A percentile compares a stretch with the other conserved stretches of the same genome.
phyloP scores from a whole-genome alignment of 2,113 vertebrate species.

The Donacobius atricapilla region DNA sequence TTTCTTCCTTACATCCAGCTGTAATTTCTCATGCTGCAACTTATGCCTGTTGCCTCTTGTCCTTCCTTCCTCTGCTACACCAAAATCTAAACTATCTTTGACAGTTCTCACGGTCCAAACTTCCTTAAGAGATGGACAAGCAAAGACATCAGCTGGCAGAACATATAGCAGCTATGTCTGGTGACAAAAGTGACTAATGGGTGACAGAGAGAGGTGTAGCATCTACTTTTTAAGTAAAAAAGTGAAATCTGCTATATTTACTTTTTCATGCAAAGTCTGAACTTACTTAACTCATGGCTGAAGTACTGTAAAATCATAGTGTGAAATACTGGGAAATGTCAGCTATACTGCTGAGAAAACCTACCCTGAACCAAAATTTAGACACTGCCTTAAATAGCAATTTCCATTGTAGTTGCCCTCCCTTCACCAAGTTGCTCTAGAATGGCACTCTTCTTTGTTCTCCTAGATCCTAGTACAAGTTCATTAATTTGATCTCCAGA shows the following conservation, averaged over 20 bases:
- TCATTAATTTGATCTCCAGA: background rate
- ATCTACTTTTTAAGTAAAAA: background rate
- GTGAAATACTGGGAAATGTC: constrained; percentile 1
- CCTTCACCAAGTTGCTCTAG: background rate
- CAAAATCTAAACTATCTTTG: background rate
- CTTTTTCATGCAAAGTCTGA: background rate
- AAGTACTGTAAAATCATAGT: background rate
- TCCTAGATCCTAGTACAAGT: background rate
- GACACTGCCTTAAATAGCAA: background rate
- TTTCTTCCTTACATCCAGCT: background rate
- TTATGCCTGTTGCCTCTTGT: background rate
- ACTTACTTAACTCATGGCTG: background rate
- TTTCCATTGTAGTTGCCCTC: background rate
- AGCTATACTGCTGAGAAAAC: background rate
- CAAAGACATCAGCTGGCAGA: background rate
- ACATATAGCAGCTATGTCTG: background rate
- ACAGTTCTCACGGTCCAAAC: background rate
- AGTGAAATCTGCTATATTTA: background rate
- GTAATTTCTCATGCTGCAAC: fast-evolving
- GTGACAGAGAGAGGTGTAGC: background rate
- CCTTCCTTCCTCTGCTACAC: background rate
- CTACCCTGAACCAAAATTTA: background rate
- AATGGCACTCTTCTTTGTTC: background rate
- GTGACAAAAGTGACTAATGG: background rate
- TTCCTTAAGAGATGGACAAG: background rate